A percentile compares a stretch with the other conserved stretches of the same genome.
These are phyloP conservation scores for Allobates femoralis DNA, from an alignment of 2,797 vertebrate genomes.

Conservation along the genomic window DNA sequence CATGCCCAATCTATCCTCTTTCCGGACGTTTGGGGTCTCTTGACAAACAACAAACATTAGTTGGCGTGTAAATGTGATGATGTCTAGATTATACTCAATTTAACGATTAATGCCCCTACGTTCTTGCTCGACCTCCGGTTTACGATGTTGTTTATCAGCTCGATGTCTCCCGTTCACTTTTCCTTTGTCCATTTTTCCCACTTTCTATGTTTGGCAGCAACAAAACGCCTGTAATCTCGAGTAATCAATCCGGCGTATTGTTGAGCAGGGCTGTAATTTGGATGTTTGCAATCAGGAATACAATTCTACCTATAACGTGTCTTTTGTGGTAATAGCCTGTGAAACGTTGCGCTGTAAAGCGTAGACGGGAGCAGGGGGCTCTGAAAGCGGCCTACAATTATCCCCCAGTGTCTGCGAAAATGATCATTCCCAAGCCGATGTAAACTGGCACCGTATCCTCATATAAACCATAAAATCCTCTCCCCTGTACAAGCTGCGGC, in stretches of 20 bases:
- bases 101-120: background rate
- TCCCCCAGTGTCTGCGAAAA: constrained; percentile 2
- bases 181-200: background rate
- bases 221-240: background rate
- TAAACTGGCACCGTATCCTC: background rate
- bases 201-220: background rate
- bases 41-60: too few species aligned
- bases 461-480: background rate
- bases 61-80: too few species aligned
- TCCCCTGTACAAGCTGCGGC: background rate
- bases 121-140: background rate
- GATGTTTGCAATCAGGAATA: background rate
- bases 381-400: background rate
- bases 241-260: background rate
- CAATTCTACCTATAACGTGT: background rate
- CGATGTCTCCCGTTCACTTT: background rate
- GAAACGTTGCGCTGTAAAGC: background rate
- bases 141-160: background rate
- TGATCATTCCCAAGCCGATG: background rate
- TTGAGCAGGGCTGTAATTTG: too few species aligned
- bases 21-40: too few species aligned
- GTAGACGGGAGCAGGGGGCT: background rate
- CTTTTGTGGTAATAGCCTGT: background rate
- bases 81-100: background rate
- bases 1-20: too few species aligned